Base-by-base conservation (phyloP, 2,113 vertebrate genomes). In the Rhizomys pruinosus region DNA sequence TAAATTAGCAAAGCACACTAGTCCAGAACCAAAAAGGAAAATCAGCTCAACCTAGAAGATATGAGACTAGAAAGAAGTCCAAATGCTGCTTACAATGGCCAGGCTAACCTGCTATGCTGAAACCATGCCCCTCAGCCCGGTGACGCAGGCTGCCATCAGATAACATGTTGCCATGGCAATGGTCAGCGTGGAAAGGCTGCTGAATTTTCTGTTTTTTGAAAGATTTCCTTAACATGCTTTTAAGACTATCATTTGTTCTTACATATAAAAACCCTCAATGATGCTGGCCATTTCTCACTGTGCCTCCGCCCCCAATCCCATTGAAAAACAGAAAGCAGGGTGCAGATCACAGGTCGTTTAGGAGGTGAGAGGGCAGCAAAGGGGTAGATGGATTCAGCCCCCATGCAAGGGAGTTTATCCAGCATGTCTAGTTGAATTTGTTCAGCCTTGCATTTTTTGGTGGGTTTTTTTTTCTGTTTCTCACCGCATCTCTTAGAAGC, bases 91-190 rank as follows among this genome's bases (percentile, higher is more conserved):
- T 91, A 92, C 96, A 95, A 94, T 91, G 95, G 87, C 77, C 94
- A 96, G n/a, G 37, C 84, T 97, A 94, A 97, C 95, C 94, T 94
- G 85, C 90, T 94, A 32, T 94, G 78, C 93, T 93, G 93, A 94
- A 92, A 78, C 81, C 44, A 9, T 97, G 95, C 93, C 96, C 94
- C 90, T 95, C 94, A 97, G 90, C 92, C 90, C 92, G 39, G 81
- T 96, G 95, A 97, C 81, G 68, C 91, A 94, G 66, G 76, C 95
- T 97, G 92, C 92, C 90, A 94, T 97, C 95, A 97, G 97, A 97
- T 93, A 96, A 92, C 93, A 63, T 0, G 97, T 96, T 97, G 95
- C 96, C 96, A 97, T 97, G 97, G 94, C 97, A 95, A 97, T 97
- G 96, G 96, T 96, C 96, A 96, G 90, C 95, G 96, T 96, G 93